Base-by-base conservation (phyloP, 2,797 vertebrate genomes). In the Amazona ochrocephala region DNA sequence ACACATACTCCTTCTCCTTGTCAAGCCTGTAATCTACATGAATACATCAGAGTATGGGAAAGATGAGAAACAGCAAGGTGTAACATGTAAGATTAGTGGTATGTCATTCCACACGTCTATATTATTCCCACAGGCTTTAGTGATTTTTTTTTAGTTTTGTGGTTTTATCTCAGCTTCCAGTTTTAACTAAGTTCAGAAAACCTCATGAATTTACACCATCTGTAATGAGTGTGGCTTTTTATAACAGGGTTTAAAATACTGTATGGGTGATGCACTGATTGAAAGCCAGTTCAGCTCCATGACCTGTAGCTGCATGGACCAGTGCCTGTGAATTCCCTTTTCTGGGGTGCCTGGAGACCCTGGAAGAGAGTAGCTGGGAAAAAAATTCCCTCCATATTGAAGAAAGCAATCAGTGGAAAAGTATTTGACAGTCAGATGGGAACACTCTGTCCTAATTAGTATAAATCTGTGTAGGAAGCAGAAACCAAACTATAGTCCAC, bases 31-130 rank as follows among this genome's bases (percentile, higher is more conserved):
- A 81, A 90, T 53, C 54, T 68, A 26, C 24, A 5, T 11, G 20
- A 75, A 70, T 54, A 29, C 4, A 30, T 47, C 30, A 82, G 44
- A 54, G 20, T 12, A 51, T 10, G 7, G 16, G 78, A 53, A 82
- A 79, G 47, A 70, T 18, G 19, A 32, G 37, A 62, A 86, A 47
- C 10, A 72, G 17, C 19, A 81, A 41, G 8, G 13, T 34, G 18
- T 11, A 64, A 56, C 15, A 19, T 10, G 4, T 3, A 39, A 85
- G 27, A 58, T 4, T 3, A 2, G 41, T 13, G 3, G 0, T 23
- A 18, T 2, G 0, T 37, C 11, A 51, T 89, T 89, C 34, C 13
- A 29, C 53, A 39, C 0, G 6, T 65, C n/a, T n/a, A 23, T 54
- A 50, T 7, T 37, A 62, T 61, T 83, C 14, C 16, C 19, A 48